Evolutionary conservation across 2,797 vertebrate species (phyloP), one percentile per base, ranked within the genome.

Genomic region (Mus caroli): DNA sequence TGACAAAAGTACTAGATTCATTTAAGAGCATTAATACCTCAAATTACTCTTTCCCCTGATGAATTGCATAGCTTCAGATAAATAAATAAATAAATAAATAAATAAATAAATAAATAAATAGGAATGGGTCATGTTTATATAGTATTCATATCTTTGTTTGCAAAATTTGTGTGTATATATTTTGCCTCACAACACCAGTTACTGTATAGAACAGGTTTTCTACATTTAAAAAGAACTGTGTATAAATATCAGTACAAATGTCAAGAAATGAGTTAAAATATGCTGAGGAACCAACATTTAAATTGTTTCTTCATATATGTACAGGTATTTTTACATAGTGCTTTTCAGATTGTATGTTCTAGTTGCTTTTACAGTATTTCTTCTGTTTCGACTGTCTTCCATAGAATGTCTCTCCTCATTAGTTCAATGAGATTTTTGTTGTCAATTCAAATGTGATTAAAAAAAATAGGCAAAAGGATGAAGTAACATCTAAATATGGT

Each of bases 71-170:
- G 31, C 31, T 79, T 46, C 50, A 46, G 90, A 31, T 3, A 96
- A 69, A n/a, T 95, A 15, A 78, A 34, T 2, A 96, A 78, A 12
- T 69, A 84, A 86, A 34, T 2, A 96, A 78, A 31, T 3, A 96
- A 69, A n/a, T 95, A 15, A 78, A 34, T 2, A 96, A 80, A n/a
- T 4, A 96, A 64, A 40, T 96, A 19, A 76, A 14, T 52, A 80
- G 79, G 28, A 80, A 82, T 50, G 50, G 2, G 1, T 84, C 26
- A 67, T 11, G 79, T 43, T 88, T 75, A 78, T 83, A 78, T 87
- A 79, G 19, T 82, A 54, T 67, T 58, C 43, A 84, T 34, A 88
- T 20, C 64, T 90, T 80, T 58, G 6, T 90, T 79, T 58, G 4
- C 4, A 37, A 90, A 92, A 3, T 77, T 54, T 67, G 37, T 88